Evolutionary conservation across 2,888 invertebrate species (phyloP).

Genomic region (Volucella inanis): DNA sequence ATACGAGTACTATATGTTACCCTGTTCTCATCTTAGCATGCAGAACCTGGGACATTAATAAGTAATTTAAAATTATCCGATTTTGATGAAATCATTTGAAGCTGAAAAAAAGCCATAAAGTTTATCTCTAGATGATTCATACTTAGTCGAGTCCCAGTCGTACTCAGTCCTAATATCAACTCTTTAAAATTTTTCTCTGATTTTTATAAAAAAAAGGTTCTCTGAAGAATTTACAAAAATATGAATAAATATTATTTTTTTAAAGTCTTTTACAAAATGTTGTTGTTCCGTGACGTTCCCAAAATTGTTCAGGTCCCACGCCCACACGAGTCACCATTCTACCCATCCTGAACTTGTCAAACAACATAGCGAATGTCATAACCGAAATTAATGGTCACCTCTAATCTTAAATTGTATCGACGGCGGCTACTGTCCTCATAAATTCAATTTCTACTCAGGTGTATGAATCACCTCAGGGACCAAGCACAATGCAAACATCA

Average conservation of each 20-base stretch:
- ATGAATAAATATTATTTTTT: neutral
- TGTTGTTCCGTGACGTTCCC: neutral
- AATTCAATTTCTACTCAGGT: constrained; percentile 15
- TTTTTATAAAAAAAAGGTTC: no score
- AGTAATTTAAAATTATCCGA: no score
- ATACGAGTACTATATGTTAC: no score
- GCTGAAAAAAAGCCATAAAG: no score
- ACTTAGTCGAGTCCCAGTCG: no score
- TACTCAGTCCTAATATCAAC: no score
- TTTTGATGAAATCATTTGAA: no score
- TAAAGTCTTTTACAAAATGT: neutral
- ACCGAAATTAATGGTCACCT: constrained; percentile 59
- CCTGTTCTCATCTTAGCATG: no score
- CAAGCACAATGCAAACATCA: constrained; percentile 36
- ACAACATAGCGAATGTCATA: constrained; percentile 63
- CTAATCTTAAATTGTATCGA: constrained; percentile 57
- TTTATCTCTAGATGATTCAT: no score
- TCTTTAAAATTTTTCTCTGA: no score
- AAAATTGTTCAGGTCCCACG: neutral
- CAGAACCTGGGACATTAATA: no score
- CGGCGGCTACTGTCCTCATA: constrained; percentile 65
- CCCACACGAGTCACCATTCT: constrained; percentile 7
- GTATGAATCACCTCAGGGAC: constrained; percentile 49
- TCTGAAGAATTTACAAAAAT: no score
- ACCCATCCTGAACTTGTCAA: constrained; percentile 36